Conservation (phyloP, 2,888 invertebrate genomes). For the Pandemis heparana region DNA sequence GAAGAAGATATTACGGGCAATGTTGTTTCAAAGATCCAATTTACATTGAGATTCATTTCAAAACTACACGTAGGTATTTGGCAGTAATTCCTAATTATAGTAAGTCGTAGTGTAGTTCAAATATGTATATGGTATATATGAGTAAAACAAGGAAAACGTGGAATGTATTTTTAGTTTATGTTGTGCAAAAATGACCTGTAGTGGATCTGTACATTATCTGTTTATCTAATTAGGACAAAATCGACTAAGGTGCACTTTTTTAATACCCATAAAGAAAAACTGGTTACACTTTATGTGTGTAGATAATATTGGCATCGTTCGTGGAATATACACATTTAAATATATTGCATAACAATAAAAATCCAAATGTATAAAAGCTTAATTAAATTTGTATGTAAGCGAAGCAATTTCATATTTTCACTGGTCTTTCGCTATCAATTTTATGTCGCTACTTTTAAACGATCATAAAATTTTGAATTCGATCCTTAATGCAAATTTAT, state of each 20-base stretch:
- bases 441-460: not conserved
- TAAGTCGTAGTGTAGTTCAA: no score
- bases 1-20: no score
- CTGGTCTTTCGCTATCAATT: not conserved
- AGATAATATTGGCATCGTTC: not conserved
- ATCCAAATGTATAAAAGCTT: not conserved
- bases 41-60: no score
- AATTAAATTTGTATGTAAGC: not conserved
- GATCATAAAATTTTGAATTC: not conserved
- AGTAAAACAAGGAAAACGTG: no score
- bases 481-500: not conserved
- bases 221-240: not conserved
- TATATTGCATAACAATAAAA: not conserved
- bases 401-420: not conserved
- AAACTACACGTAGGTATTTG: no score
- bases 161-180: no score
- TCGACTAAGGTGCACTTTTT: not conserved
- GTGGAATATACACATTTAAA: not conserved
- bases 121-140: no score
- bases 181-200: no score
- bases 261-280: not conserved
- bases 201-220: no score
- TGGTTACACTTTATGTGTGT: not conserved
- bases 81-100: no score
- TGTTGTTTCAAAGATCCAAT: no score